phyloP scores from a whole-genome alignment of 2,888 invertebrate genomes.

The Brenthis hecate region DNA sequence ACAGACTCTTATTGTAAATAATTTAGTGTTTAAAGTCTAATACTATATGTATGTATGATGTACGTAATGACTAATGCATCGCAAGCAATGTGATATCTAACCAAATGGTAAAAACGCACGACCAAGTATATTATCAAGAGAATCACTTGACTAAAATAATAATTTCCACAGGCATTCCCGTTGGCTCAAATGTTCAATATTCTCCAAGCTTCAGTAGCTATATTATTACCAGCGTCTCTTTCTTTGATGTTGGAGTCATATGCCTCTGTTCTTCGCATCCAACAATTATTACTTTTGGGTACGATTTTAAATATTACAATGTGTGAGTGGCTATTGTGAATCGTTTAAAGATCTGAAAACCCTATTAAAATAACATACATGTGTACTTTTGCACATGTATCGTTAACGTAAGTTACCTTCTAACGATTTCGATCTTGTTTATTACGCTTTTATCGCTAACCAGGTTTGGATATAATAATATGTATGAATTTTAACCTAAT shows the following conservation, averaged over 20 bases:
- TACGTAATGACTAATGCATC: constrained; percentile 12
- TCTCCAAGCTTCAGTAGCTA: constrained; percentile 84
- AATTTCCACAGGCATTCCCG: constrained; percentile 84
- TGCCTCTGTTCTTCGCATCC: constrained; percentile 81
- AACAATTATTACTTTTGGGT: constrained; percentile 80
- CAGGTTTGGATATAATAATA: background rate
- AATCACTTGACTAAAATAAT: constrained; percentile 33
- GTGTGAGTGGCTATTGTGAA: constrained; percentile 44
- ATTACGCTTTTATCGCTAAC: constrained; percentile 11
- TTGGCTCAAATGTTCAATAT: constrained; percentile 89
- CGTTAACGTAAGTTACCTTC: constrained; percentile 2
- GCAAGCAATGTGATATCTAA: constrained; percentile 3
- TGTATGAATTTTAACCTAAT: constrained; percentile 19
- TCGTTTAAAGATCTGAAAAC: constrained; percentile 30
- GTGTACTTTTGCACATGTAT: constrained; percentile 10
- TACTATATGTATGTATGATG: constrained; percentile 16
- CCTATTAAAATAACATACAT: constrained; percentile 13
- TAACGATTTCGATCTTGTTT: constrained; percentile 11
- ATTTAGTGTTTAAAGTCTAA: constrained; percentile 15
- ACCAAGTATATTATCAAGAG: constrained; percentile 21
- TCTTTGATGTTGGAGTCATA: constrained; percentile 81
- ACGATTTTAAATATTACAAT: constrained; percentile 66
- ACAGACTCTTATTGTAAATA: constrained; percentile 52
- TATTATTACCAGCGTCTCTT: constrained; percentile 79
- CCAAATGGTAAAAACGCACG: background rate